Base-by-base conservation (phyloP, 1,140 invertebrate species). In the Drosophila ercepeae region DNA sequence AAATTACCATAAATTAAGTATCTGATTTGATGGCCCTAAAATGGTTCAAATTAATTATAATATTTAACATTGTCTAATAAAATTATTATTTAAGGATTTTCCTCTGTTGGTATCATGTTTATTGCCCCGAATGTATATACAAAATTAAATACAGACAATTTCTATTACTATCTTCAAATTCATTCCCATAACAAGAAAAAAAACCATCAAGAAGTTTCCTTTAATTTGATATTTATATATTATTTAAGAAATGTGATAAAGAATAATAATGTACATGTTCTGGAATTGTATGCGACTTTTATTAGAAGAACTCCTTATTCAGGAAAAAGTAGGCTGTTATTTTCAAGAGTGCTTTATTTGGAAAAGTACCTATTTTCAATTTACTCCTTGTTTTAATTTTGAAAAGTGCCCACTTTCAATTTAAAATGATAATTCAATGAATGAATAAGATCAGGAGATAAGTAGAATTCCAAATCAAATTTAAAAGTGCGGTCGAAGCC, bases 241-340 rank as follows among this genome's bases (percentile, higher is more conserved):
- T 71, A 63, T 69, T 78, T 75, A 75, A 71, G 63, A 72, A 65
- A 75, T 78, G 78, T 83, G 78, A 83, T 83, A 83, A 21, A 21
- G 4, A 21, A 39, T 14, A 39, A 39, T 14, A 39, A 32, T 9
- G 11, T 32, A 32, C 11, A 32, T 32, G 29, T 32, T 32, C 29
- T 9, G 11, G 9, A 32, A 11, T 32, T 32, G 3, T 2, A 0
- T 32, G 27, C 2, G 27, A 29, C 3, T 32, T 32, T 32, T 0
- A 11, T 32, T 11, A 32, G 0, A 32, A 11, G 9, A 32, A 27
- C n/a, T n/a, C n/a, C n/a, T n/a, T n/a, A n/a, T n/a, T n/a, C n/a
- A n/a, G n/a, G n/a, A n/a, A n/a, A n/a, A n/a, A n/a, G n/a, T n/a
- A n/a, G n/a, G n/a, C n/a, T n/a, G n/a, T n/a, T n/a, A n/a, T n/a